Conservation (phyloP, 2,888 invertebrate genomes). For the Acanthosepion esculentum region DNA sequence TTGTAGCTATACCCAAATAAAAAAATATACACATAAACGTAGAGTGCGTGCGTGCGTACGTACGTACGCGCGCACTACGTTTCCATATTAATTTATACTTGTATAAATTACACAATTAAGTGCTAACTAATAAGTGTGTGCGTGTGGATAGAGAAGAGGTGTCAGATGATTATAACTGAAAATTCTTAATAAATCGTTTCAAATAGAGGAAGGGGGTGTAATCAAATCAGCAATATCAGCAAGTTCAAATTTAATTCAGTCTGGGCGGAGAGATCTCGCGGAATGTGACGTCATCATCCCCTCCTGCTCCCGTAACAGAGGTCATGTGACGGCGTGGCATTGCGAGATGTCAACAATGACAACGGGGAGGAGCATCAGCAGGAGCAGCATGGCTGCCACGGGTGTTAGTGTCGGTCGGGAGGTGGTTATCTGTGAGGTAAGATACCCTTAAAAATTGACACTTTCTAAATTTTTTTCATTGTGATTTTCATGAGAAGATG, state of each 20-base stretch:
- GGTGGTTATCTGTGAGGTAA: slow-evolving; percentile 11
- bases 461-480: background rate
- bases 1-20: no score
- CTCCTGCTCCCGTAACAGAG: background rate
- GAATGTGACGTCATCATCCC: background rate
- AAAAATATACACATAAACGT: no score
- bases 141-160: no score
- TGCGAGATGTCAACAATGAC: slow-evolving; percentile 33
- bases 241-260: no score
- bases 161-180: no score
- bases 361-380: slow-evolving; percentile 17
- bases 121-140: no score
- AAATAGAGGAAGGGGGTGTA: background rate
- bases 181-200: no score
- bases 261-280: background rate
- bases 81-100: no score
- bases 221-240: no score
- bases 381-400: slow-evolving; percentile 23
- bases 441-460: background rate
- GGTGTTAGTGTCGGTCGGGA: background rate
- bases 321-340: background rate
- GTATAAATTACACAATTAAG: no score
- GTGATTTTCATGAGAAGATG: background rate
- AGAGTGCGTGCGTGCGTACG: no score
- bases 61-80: no score